Conservation (phyloP, 2,113 vertebrate genomes). For the Neotoma lepida region DNA sequence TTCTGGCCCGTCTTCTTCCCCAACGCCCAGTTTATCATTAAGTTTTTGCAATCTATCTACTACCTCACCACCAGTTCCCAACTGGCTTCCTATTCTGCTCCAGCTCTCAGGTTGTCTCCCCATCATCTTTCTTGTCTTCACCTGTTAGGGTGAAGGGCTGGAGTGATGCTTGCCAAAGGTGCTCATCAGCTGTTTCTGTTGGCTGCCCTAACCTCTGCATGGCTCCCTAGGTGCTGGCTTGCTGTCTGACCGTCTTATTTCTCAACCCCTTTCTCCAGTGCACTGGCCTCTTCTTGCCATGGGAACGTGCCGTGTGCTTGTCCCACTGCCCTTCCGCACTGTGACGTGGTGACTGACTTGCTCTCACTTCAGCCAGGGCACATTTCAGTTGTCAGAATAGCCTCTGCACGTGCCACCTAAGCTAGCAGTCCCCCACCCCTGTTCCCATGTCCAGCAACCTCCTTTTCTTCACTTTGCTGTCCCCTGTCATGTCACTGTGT, state of each 20-base stretch:
- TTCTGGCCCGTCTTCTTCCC: not conserved
- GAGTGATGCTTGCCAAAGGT: not conserved
- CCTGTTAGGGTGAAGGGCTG: not conserved
- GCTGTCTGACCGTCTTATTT: too few species aligned
- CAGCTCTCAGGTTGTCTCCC: not conserved
- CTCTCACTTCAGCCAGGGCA: not conserved
- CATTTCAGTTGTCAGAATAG: not conserved
- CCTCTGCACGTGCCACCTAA: not conserved
- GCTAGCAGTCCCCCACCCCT: not conserved
- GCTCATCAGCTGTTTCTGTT: not conserved
- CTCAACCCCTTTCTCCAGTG: not conserved
- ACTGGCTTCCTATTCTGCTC: not conserved
- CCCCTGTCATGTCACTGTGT: not conserved
- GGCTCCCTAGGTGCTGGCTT: rapidly evolving
- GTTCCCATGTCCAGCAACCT: too few species aligned
- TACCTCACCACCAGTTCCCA: not conserved
- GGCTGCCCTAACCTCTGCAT: not conserved
- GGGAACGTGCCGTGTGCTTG: rapidly evolving
- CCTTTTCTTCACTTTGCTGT: not conserved
- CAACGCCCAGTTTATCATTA: rapidly evolving
- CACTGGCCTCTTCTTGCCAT: not conserved
- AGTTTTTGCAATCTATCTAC: not conserved
- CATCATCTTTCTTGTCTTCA: not conserved
- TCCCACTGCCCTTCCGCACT: not conserved
- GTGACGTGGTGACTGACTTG: not conserved